phyloP scores from a whole-genome alignment of 2,888 invertebrate species.

The Melanostoma mellinum region DNA sequence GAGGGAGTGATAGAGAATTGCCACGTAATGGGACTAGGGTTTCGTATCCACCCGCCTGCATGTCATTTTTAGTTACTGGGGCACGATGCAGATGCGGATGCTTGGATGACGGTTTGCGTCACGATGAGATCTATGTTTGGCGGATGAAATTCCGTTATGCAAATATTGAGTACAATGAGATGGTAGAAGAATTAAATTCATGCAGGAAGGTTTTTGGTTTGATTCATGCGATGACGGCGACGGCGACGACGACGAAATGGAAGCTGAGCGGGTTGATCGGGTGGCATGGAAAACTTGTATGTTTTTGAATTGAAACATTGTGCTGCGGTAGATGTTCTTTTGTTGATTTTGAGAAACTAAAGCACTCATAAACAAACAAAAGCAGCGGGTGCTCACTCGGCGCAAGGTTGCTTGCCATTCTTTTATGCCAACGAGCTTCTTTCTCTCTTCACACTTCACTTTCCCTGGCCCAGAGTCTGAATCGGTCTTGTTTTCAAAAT shows the following conservation, averaged over 20 bases:
- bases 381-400: slow-evolving; percentile 47
- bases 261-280: neutral
- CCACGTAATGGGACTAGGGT: neutral
- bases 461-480: too few relatives aligned
- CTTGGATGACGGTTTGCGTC: slow-evolving; percentile 65
- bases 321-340: slow-evolving; percentile 69
- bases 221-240: slow-evolving; percentile 54
- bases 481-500: slow-evolving; percentile 47
- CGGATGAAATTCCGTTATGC: slow-evolving; percentile 46
- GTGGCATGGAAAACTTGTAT: slow-evolving; percentile 30
- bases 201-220: slow-evolving; percentile 52
- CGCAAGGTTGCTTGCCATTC: slow-evolving; percentile 36
- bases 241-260: neutral
- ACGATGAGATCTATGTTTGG: slow-evolving; percentile 61
- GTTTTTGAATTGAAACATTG: slow-evolving; percentile 70
- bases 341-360: slow-evolving; percentile 72
- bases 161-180: slow-evolving; percentile 41
- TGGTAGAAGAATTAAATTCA: slow-evolving; percentile 34
- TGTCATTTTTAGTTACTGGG: slow-evolving; percentile 53
- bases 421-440: slow-evolving; percentile 1
- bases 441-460: neutral
- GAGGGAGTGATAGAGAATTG: neutral
- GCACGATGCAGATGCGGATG: slow-evolving; percentile 55
- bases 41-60: slow-evolving; percentile 26
- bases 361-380: slow-evolving; percentile 70